phyloP scores from a whole-genome alignment of 1,140 invertebrate genomes.

The Tetranychus urticae region DNA sequence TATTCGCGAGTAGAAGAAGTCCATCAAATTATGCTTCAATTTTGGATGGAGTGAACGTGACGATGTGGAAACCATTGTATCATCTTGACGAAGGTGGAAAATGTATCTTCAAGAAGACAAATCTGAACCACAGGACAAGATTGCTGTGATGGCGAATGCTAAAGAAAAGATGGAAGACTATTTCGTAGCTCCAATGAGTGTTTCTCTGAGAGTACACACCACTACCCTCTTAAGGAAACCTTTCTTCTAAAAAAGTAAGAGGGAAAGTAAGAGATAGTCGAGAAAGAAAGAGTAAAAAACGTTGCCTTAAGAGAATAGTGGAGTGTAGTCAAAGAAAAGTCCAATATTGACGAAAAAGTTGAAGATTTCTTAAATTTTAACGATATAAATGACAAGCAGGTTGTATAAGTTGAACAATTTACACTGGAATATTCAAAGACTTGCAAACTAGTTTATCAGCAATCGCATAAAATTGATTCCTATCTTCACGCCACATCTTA shows the following conservation, averaged over 20 bases:
- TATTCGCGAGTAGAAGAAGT: background rate
- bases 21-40: background rate
- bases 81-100: background rate
- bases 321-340: no score
- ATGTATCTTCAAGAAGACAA: background rate
- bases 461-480: slow-evolving; percentile 76
- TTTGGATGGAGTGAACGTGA: background rate
- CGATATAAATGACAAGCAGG: no score
- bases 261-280: no score
- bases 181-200: background rate
- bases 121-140: background rate
- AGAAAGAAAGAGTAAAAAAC: no score
- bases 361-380: no score
- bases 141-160: background rate
- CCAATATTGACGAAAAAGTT: no score
- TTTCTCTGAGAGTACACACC: no score
- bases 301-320: no score
- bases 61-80: background rate
- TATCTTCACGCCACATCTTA: slow-evolving; percentile 94
- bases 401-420: background rate
- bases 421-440: slow-evolving; percentile 32
- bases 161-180: background rate
- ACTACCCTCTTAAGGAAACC: no score
- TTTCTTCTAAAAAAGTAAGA: no score
- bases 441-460: slow-evolving; percentile 74